These are phyloP conservation scores for Drosophila meridionalis DNA, from an alignment of 2,888 invertebrate species.

Conservation along the genomic window DNA sequence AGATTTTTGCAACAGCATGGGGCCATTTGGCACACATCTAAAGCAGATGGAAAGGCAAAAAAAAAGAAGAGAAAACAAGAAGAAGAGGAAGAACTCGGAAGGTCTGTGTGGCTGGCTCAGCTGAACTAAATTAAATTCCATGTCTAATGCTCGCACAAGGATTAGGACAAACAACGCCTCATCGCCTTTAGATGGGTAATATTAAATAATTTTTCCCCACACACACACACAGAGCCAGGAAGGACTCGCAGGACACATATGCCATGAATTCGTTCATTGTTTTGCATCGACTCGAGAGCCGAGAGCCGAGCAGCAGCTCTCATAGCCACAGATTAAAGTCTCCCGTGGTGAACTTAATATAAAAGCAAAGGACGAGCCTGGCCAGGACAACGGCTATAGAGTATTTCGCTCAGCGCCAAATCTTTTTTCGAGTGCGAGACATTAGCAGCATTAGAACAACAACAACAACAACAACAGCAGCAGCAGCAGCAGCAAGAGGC, in stretches of 20 bases:
- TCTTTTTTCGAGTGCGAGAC: slow-evolving; percentile 78
- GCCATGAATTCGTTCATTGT: slow-evolving; percentile 78
- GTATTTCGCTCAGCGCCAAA: slow-evolving; percentile 62
- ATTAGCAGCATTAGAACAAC: slow-evolving; percentile 76
- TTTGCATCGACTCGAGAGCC: slow-evolving; percentile 69
- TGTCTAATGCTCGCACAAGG: slow-evolving; percentile 79
- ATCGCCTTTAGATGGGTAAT: slow-evolving; percentile 54
- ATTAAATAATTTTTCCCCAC: slow-evolving; percentile 56
- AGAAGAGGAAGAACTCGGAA: not conserved
- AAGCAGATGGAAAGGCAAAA: slow-evolving; percentile 10
- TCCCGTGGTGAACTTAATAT: slow-evolving; percentile 85
- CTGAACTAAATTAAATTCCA: slow-evolving; percentile 83
- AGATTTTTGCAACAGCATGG: slow-evolving; percentile 72
- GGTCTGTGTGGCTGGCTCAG: slow-evolving; percentile 35
- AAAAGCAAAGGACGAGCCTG: slow-evolving; percentile 72
- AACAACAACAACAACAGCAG: slow-evolving; percentile 61
- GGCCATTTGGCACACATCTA: slow-evolving; percentile 56
- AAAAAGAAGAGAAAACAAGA: not conserved
- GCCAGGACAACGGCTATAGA: slow-evolving; percentile 57
- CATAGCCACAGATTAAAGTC: slow-evolving; percentile 83
- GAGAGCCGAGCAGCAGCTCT: slow-evolving; percentile 50
- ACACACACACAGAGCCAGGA: slow-evolving; percentile 8
- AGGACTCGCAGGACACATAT: slow-evolving; percentile 70
- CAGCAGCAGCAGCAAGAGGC: slow-evolving; percentile 46
- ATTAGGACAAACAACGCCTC: slow-evolving; percentile 76